Percentiles rank a stretch among this genome's conserved stretches.
Conservation (phyloP, 2,888 invertebrate species). For the Drosophila colorata region DNA sequence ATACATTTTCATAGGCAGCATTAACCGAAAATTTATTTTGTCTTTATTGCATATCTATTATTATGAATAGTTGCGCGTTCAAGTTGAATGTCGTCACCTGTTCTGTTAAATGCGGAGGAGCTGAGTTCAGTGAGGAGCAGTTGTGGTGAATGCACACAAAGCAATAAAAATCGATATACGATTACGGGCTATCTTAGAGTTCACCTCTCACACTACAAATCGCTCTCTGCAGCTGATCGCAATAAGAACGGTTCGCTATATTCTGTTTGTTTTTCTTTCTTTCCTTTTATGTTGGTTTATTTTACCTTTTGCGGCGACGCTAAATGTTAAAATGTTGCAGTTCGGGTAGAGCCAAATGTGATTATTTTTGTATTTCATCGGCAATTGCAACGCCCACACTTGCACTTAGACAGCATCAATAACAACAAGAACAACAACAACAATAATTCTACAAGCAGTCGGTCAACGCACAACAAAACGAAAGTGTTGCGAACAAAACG, state of each 20-base stretch:
- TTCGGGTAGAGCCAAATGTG: slow-evolving; percentile 27
- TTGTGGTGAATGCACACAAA: slow-evolving; percentile 1
- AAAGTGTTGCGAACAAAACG: slow-evolving; percentile 54
- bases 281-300: slow-evolving; percentile 1
- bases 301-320: slow-evolving; percentile 8
- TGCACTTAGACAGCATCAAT: slow-evolving; percentile 33
- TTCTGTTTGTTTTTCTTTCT: slow-evolving; percentile 11
- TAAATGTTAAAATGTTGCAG: slow-evolving; percentile 35
- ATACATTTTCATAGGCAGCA: slow-evolving; percentile 29
- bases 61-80: slow-evolving; percentile 24
- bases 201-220: slow-evolving; percentile 3
- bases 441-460: slow-evolving; percentile 6
- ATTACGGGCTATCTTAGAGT: slow-evolving; percentile 11
- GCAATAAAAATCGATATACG: slow-evolving; percentile 33
- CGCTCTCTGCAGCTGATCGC: slow-evolving; percentile 27
- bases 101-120: slow-evolving; percentile 18
- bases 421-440: slow-evolving; percentile 23
- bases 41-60: slow-evolving; percentile 8
- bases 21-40: background rate
- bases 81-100: slow-evolving; percentile 56
- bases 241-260: background rate
- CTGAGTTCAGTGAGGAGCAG: slow-evolving; percentile 12
- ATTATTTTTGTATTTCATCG: slow-evolving; percentile 57
- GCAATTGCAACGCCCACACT: slow-evolving; percentile 57
- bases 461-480: slow-evolving; percentile 40